Base-by-base conservation (phyloP, 1,140 invertebrate genomes). In the Wiebesia pumilae region DNA sequence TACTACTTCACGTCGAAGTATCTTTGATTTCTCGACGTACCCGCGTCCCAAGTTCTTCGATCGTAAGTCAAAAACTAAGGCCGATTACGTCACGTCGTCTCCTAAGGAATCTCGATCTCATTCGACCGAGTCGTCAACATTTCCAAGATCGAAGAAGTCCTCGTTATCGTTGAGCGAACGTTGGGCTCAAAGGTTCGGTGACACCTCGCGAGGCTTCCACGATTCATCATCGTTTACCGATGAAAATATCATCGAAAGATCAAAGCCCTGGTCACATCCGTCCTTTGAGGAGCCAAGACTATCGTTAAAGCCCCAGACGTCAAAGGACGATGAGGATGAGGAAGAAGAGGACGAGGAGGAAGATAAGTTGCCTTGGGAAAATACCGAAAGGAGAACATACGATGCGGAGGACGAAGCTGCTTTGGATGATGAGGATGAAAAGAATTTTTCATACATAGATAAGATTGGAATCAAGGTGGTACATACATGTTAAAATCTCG, bases 21-120 rank as follows among this genome's bases (percentile, higher is more conserved):
- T 96, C 95, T 97, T 97, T 91, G 96, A 96, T 90, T 96, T 96
- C 85, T 95, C 95, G 88, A 97, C 97, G 0, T 97, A 96, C 91
- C 97, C 97, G 0, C 94, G 96, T 82, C 97, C 97, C 1, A 94
- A 96, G 84, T 94, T 97, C 54, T 97, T 97, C 89, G 95, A 95
- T 67, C 95, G 94, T 87, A 96, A 96, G 88, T 91, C 91, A 19
- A 93, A 93, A 80, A 92, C 92, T 54, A 94, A 93, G 51, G 89
- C 88, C 7, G 92, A 92, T n/a, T 92, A 91, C 83, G 89, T 90
- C 16, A 93, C 91, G 0, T 93, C 92, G 0, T 93, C 93, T 16
- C 91, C 91, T 0, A 93, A 93, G 78, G 92, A 90, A 12, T 92
- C 92, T 0, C 90, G 93, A 0, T 90, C 91, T 0, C 88, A 93